A percentile compares a stretch with the other conserved stretches of the same genome.
Conservation (phyloP, 2,888 invertebrate species). For the Dyspetes luteomarginatus region DNA sequence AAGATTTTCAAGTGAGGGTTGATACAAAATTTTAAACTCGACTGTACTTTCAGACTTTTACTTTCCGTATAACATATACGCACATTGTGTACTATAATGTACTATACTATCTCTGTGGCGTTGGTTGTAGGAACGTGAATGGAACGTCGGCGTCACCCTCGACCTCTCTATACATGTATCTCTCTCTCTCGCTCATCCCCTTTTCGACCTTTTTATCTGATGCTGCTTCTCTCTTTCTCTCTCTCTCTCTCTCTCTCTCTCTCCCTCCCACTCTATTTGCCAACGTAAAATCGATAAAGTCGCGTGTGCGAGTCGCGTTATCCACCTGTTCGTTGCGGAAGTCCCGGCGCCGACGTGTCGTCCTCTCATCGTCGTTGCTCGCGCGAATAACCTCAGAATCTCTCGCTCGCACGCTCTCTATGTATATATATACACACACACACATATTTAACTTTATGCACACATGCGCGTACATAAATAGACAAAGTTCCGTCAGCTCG, state of each 20-base stretch:
- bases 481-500: conserved; percentile 40
- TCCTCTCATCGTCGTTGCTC: conserved; percentile 65
- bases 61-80: conserved; percentile 59
- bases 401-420: conserved; percentile 47
- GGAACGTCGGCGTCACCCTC: conserved; percentile 60
- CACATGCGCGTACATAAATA: conserved; percentile 3
- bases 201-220: conserved; percentile 48
- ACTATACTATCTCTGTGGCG: conserved; percentile 66
- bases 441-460: background rate
- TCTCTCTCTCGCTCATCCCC: conserved; percentile 35
- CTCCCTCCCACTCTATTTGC: conserved; percentile 39
- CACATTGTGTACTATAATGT: conserved; percentile 62
- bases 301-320: conserved; percentile 79
- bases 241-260: conserved; percentile 45
- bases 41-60: conserved; percentile 64
- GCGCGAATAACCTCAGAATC: conserved; percentile 62
- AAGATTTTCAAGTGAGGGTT: no score
- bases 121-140: conserved; percentile 66
- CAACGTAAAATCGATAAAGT: conserved; percentile 79
- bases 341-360: conserved; percentile 76
- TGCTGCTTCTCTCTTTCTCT: conserved; percentile 23
- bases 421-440: background rate
- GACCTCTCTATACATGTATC: conserved; percentile 53
- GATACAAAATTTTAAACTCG: conserved; percentile 28
- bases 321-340: conserved; percentile 79